Conservation (phyloP, 2,797 vertebrate species). For the Catharus ustulatus region DNA sequence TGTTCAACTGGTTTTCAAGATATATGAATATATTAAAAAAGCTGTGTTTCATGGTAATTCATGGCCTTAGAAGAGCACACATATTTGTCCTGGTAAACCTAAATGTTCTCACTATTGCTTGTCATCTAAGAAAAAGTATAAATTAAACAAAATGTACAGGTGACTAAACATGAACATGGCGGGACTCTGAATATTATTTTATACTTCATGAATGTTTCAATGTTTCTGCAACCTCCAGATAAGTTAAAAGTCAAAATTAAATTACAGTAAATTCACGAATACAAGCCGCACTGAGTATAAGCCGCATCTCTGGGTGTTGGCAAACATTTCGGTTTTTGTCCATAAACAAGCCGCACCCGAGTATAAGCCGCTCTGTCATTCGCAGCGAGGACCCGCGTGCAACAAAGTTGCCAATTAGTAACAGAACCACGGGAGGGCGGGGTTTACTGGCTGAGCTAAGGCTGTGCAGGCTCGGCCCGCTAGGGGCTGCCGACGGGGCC, state of each 20-base stretch:
- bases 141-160: neutral
- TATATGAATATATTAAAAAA: neutral
- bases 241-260: neutral
- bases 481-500: too few relatives aligned
- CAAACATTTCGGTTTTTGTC: too few relatives aligned
- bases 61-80: neutral
- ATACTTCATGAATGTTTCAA: neutral
- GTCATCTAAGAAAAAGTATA: neutral
- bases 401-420: too few relatives aligned
- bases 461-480: too few relatives aligned
- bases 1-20: neutral
- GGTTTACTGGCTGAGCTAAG: too few relatives aligned
- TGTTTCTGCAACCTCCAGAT: neutral
- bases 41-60: slow-evolving; percentile 1
- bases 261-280: neutral
- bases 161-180: neutral
- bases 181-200: neutral
- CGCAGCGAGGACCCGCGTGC: too few relatives aligned
- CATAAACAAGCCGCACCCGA: too few relatives aligned
- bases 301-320: too few relatives aligned
- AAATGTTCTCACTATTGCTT: neutral
- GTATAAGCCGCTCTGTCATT: too few relatives aligned
- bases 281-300: too few relatives aligned
- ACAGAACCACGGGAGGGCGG: too few relatives aligned
- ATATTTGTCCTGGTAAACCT: neutral